A percentile compares a stretch with the other conserved stretches of the same genome.
Evolutionary conservation across 2,797 vertebrate species (phyloP).

Genomic region (Australoheros facetus): DNA sequence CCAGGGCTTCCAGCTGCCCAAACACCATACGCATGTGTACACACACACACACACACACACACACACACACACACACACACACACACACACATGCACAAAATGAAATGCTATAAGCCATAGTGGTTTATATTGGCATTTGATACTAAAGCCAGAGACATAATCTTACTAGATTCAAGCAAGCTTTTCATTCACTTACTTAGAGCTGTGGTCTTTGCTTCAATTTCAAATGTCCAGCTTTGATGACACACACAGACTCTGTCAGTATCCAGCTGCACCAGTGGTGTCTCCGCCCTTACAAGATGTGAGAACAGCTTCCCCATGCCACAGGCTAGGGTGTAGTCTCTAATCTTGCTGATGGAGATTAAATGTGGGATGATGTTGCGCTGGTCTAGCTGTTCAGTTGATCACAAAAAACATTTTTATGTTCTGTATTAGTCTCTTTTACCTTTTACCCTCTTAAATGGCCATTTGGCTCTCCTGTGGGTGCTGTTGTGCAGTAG

Average conservation of each 20-base stretch:
- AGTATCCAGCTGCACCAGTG: conserved; percentile 62
- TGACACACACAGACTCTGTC: conserved; percentile 32
- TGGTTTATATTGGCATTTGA: conserved; percentile 57
- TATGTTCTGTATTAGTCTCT: conserved; percentile 20
- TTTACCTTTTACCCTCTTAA: conserved; percentile 32
- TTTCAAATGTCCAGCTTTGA: conserved; percentile 52
- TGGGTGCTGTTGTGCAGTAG: neutral
- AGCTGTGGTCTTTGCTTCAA: conserved; percentile 41
- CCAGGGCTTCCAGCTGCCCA: conserved; percentile 60
- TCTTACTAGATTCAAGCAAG: conserved; percentile 37
- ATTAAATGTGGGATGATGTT: conserved; percentile 58
- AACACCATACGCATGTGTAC: conserved; percentile 25
- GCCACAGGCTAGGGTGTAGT: conserved; percentile 52
- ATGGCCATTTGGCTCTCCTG: neutral
- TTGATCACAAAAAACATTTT: conserved; percentile 46
- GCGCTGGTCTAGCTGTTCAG: conserved; percentile 56
- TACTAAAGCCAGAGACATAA: conserved; percentile 52
- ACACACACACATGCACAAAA: conserved; percentile 25
- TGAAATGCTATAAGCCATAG: conserved; percentile 36
- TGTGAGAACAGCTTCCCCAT: conserved; percentile 59
- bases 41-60: conserved; percentile 14
- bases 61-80: conserved; percentile 20
- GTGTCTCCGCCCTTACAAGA: conserved; percentile 61
- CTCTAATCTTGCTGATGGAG: conserved; percentile 67
- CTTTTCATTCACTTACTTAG: conserved; percentile 47